A percentile compares a stretch with the other conserved stretches of the same genome.
These are phyloP conservation scores for Drosophila helvetica DNA, from an alignment of 2,888 invertebrate genomes.

Conservation along the genomic window DNA sequence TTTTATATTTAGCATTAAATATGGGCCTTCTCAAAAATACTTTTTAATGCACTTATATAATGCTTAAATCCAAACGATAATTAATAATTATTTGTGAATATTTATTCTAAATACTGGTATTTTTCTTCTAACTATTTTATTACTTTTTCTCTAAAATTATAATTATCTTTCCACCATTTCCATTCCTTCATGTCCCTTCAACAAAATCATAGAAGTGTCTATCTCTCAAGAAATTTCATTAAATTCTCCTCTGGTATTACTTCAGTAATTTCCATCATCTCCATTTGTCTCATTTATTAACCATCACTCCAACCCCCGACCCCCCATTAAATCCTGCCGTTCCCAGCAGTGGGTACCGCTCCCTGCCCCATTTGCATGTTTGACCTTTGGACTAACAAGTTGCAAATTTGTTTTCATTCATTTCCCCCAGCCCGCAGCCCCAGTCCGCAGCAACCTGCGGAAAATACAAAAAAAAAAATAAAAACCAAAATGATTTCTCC, in stretches of 20 bases:
- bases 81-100: no score
- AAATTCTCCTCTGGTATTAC: neutral
- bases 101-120: no score
- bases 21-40: no score
- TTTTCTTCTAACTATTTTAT: no score
- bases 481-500: constrained; percentile 22
- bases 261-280: neutral
- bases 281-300: neutral
- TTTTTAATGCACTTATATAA: no score
- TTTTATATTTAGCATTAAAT: no score
- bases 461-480: constrained; percentile 1
- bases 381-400: constrained; percentile 70
- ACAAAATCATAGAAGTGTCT: no score
- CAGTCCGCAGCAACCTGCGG: neutral
- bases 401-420: constrained; percentile 65
- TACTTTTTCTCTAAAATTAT: no score
- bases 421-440: neutral
- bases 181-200: no score
- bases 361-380: constrained; percentile 38
- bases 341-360: neutral
- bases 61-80: no score
- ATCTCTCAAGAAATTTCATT: neutral
- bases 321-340: constrained; percentile 1
- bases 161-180: no score
- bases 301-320: neutral